phyloP scores from a whole-genome alignment of 2,797 vertebrate species.

The Paratrypauchen microcephalus region DNA sequence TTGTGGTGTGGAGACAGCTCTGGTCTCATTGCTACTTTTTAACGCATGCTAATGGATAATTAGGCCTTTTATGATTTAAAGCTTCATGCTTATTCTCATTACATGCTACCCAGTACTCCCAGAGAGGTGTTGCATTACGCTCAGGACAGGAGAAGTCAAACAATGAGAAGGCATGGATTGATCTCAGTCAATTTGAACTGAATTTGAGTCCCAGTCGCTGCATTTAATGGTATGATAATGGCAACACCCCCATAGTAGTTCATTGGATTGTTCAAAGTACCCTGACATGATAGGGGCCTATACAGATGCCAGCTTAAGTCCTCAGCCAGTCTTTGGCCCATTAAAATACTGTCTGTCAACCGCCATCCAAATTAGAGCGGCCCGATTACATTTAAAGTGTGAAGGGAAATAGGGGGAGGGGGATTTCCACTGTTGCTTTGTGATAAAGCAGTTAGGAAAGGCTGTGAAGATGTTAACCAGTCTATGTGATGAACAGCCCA shows the following conservation, averaged over 20 bases:
- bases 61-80: slow-evolving; percentile 60
- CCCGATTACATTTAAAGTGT: slow-evolving; percentile 42
- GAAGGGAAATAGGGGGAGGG: slow-evolving; percentile 15
- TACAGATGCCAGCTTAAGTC: slow-evolving; percentile 62
- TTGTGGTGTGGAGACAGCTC: slow-evolving; percentile 43
- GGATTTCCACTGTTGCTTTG: slow-evolving; percentile 56
- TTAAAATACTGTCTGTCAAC: slow-evolving; percentile 71
- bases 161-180: neutral
- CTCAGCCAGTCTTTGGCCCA: slow-evolving; percentile 47
- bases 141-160: slow-evolving; percentile 16
- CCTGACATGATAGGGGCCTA: slow-evolving; percentile 41
- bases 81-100: slow-evolving; percentile 58
- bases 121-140: slow-evolving; percentile 37
- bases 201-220: slow-evolving; percentile 22
- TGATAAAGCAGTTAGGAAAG: slow-evolving; percentile 64
- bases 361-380: slow-evolving; percentile 56
- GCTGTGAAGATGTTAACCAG: slow-evolving; percentile 63
- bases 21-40: slow-evolving; percentile 55
- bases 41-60: slow-evolving; percentile 64
- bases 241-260: slow-evolving; percentile 24
- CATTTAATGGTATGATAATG: slow-evolving; percentile 39
- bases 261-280: slow-evolving; percentile 37
- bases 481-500: slow-evolving; percentile 50
- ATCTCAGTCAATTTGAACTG: slow-evolving; percentile 20
- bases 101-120: slow-evolving; percentile 61